Base-by-base conservation (phyloP, 2,888 invertebrate genomes). In the Cheilosia pagana region DNA sequence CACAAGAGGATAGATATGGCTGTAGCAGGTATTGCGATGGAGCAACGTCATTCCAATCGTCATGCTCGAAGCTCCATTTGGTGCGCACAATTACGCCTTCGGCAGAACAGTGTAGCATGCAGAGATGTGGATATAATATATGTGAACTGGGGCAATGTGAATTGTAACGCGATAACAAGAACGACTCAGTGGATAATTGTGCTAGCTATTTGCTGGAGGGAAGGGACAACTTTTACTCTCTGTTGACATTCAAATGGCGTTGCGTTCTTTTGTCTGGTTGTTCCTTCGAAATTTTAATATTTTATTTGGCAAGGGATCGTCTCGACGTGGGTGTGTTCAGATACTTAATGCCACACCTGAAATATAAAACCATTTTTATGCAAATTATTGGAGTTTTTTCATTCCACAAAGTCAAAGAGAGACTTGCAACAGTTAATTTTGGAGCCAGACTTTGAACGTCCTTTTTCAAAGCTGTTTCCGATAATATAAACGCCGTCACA, bases 71-170 rank as follows among this genome's bases (percentile, higher is more conserved):
- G 53, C 53, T 82, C 63, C 60, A 82, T 71, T 78, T 78, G 62
- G 68, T 63, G 65, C 68, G 55, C 62, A 43, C 72, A 82, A 57
- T 71, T 67, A 39, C 59, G 77, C 65, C 65, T 71, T 55, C 65
- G 16, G 67, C 71, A 72, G 67, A 82, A 71, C 67, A 65, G 12
- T 55, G 12, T 55, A 19, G 59, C 53, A 50, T 71, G 71, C 21
- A 39, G 59, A 57, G 8, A 39, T 8, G 57, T 70, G 23, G 39
- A 28, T 35, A 35, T 28, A 6, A 35, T 28, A 6, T 19, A 59
- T 81, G 76, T 60, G 67, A 81, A 71, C 59, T 77, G 77, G 77
- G 77, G 71, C 81, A 77, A 71, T 25, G 71, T 67, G 45, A 76
- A 57, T 12, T 77, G 76, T 71, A 81, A 77, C 77, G 70, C 76